Base-by-base conservation (phyloP, 2,113 vertebrate genomes). In the Gobiocypris rarus region DNA sequence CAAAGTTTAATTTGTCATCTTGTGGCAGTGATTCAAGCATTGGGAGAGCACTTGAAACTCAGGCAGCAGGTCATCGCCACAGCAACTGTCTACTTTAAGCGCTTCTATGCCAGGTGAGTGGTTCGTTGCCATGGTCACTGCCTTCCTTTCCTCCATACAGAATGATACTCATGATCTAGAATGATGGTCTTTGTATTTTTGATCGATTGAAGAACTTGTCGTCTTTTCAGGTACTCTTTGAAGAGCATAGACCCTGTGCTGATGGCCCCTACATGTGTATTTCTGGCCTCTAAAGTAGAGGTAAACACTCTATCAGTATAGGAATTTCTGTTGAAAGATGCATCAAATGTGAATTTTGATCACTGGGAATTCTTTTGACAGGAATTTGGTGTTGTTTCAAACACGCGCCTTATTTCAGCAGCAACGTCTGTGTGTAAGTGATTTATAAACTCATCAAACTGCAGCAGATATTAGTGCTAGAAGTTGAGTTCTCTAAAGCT, bases 281-380 rank as follows among this genome's bases (percentile, higher is more conserved):
- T 99, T 94, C 95, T 99, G 91, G 98, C 98, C 92, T 99, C 98
- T 89, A 99, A 99, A 97, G 98, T 99, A 90, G 98, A 99, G 97
- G 98, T 98, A 96, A 91, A 91, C 14, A 43, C 31, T 3, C 5
- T 52, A 5, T 13, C 1, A 65, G 0, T 34, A n/a, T 5, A 4
- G 2, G 10, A 26, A 26, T 48, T 45, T 73, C 22, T 73, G 3
- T 3, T 73, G 26, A 28, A 75, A 50, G 15, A 75, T 52, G 73
- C 14, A 7, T 19, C 52, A 9, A 5, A 19, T 28, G 28, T 5
- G 4, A 6, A 75, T 52, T 28, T 75, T 28, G 28, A 31, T 50
- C 13, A 48, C 31, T 0, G 2, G 8, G 31, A 75, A 31, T 52
- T 31, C 48, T 75, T 48, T 77, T 89, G 88, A 15, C 91, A 99